A percentile compares a stretch with the other conserved stretches of the same genome.
phyloP scores from a whole-genome alignment of 2,888 invertebrate species.

The Latheticus oryzae region DNA sequence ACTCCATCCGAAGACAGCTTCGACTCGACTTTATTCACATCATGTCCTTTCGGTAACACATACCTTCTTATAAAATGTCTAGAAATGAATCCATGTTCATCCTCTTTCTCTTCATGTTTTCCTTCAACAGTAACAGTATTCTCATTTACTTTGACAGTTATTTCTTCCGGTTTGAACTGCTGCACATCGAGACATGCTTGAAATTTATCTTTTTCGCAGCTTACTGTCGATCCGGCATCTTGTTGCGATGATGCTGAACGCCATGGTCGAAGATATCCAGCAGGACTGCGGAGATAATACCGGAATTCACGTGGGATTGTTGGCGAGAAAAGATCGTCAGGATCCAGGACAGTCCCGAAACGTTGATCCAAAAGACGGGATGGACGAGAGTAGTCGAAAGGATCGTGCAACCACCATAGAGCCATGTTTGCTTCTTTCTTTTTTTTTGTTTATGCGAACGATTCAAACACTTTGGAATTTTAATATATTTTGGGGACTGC shows the following conservation, averaged over 20 bases:
- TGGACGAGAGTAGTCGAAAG: conserved; percentile 37
- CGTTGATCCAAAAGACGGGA: conserved; percentile 62
- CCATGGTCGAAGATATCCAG: conserved; percentile 65
- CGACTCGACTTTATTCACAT: conserved; percentile 77
- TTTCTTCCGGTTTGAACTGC: conserved; percentile 81
- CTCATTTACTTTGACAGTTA: conserved; percentile 77
- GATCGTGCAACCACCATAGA: conserved; percentile 34
- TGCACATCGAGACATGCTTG: conserved; percentile 63
- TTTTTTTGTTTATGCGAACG: background rate
- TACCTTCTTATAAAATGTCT: conserved; percentile 82
- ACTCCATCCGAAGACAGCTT: conserved; percentile 83
- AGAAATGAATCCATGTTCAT: conserved; percentile 80
- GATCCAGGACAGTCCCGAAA: conserved; percentile 64
- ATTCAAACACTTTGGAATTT: no score
- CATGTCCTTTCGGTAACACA: conserved; percentile 78
- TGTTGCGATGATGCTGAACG: conserved; percentile 70
- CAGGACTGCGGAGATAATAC: conserved; percentile 8
- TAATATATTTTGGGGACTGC: background rate
- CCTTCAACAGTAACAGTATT: conserved; percentile 78
- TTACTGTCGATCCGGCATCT: conserved; percentile 68
- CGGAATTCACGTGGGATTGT: conserved; percentile 54
- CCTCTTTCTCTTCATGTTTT: conserved; percentile 80
- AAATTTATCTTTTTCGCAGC: conserved; percentile 58
- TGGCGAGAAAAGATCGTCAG: conserved; percentile 63
- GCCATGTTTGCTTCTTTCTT: conserved; percentile 9